These are phyloP conservation scores for Meghimatium bilineatum DNA, from an alignment of 2,888 invertebrate species.

Conservation along the genomic window DNA sequence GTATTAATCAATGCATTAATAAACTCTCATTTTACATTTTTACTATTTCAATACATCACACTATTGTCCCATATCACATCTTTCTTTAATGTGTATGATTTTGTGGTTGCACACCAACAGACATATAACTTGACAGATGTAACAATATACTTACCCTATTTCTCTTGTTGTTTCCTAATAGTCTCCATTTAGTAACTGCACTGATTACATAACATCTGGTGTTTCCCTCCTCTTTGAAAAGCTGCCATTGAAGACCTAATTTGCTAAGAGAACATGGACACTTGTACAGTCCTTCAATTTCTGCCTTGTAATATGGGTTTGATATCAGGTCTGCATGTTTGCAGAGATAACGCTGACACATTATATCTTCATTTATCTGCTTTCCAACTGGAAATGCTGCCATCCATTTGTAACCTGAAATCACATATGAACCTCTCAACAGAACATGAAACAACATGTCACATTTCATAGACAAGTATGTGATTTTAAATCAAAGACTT, in stretches of 20 bases:
- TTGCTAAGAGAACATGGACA: neutral
- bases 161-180: conserved; percentile 4
- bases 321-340: conserved; percentile 11
- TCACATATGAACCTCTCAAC: neutral
- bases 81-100: too few species aligned
- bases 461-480: too few species aligned
- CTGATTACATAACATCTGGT: neutral
- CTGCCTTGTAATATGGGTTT: neutral
- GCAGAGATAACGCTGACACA: conserved; percentile 14
- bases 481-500: too few species aligned
- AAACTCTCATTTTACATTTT: too few species aligned
- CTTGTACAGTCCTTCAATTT: conserved; percentile 9
- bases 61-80: too few species aligned
- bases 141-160: conserved; percentile 7
- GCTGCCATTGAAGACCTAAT: conserved; percentile 6
- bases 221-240: neutral
- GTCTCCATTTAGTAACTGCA: neutral
- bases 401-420: conserved; percentile 5
- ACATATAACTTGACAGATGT: neutral
- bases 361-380: too few species aligned
- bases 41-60: too few species aligned
- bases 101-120: too few species aligned
- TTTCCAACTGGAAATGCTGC: neutral
- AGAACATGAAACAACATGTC: neutral
- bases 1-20: too few species aligned